phyloP scores from a whole-genome alignment of 2,888 invertebrate genomes.

The Meliscaeva auricollis region DNA sequence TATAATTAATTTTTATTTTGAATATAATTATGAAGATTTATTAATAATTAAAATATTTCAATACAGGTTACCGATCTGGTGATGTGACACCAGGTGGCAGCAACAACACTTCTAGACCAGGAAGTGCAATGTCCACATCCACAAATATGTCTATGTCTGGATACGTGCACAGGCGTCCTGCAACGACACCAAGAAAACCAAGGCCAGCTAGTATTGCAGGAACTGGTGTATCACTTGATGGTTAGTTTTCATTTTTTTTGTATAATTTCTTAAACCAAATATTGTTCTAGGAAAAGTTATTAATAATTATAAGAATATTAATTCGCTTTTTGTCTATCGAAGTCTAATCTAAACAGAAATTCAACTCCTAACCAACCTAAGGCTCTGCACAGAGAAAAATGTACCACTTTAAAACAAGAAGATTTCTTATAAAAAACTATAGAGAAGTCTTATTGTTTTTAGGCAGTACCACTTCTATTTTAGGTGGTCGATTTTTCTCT shows the following conservation, averaged over 20 bases:
- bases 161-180: constrained; percentile 86
- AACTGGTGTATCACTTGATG: constrained; percentile 89
- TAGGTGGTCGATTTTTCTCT: too few relatives aligned
- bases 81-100: constrained; percentile 89
- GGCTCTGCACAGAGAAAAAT: too few relatives aligned
- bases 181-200: constrained; percentile 88
- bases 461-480: too few relatives aligned
- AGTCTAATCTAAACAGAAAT: too few relatives aligned
- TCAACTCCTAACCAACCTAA: too few relatives aligned
- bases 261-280: neutral
- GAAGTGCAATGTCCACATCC: constrained; percentile 93
- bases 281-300: too few relatives aligned
- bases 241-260: constrained; percentile 78
- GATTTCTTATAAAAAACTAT: too few relatives aligned
- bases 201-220: constrained; percentile 93
- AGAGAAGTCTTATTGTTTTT: too few relatives aligned
- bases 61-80: constrained; percentile 89
- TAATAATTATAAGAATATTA: too few relatives aligned
- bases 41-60: neutral
- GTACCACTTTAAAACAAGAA: too few relatives aligned
- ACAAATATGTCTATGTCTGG: constrained; percentile 87
- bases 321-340: too few relatives aligned
- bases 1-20: neutral
- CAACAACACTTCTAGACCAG: constrained; percentile 90
- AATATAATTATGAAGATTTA: neutral